phyloP scores from a whole-genome alignment of 2,797 vertebrate genomes.

The Neomorphus geoffroyi region DNA sequence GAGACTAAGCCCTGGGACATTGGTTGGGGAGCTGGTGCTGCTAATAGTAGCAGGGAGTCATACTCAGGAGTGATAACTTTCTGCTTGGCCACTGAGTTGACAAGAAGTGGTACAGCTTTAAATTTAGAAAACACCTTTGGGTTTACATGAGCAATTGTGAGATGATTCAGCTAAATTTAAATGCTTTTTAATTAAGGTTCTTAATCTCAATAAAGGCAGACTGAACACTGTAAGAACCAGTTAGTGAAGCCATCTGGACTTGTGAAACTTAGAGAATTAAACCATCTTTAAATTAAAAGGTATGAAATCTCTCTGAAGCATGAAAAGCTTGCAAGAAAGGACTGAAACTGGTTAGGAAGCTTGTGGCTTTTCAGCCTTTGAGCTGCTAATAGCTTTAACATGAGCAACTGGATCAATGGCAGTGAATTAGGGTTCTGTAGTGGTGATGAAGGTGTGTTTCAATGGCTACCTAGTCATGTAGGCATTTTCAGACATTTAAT shows the following conservation, averaged over 20 bases:
- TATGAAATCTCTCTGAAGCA: conserved; percentile 16
- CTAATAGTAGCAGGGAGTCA: not conserved
- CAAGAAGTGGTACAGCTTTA: conserved; percentile 30
- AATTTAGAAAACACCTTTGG: conserved; percentile 27
- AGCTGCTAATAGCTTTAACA: not conserved
- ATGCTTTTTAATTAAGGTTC: conserved; percentile 29
- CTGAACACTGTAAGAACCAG: not conserved
- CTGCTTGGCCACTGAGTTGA: not conserved
- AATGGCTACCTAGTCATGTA: not conserved
- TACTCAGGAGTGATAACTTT: conserved; percentile 2
- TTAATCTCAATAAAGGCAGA: conserved; percentile 20
- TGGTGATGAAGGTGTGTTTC: not conserved
- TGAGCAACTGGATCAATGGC: not conserved
- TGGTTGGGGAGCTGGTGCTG: not conserved
- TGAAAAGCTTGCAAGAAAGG: not conserved
- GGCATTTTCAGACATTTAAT: not conserved
- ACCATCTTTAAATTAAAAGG: conserved; percentile 43
- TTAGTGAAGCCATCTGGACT: conserved; percentile 4
- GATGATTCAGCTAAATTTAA: conserved; percentile 50
- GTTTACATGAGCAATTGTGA: conserved; percentile 5
- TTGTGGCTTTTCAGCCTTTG: conserved; percentile 22
- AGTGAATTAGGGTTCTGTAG: not conserved
- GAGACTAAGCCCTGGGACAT: not conserved
- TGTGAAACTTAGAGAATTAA: conserved; percentile 41
- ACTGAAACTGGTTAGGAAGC: not conserved